phyloP scores from a whole-genome alignment of 2,888 invertebrate species.

The Volucella inflata region DNA sequence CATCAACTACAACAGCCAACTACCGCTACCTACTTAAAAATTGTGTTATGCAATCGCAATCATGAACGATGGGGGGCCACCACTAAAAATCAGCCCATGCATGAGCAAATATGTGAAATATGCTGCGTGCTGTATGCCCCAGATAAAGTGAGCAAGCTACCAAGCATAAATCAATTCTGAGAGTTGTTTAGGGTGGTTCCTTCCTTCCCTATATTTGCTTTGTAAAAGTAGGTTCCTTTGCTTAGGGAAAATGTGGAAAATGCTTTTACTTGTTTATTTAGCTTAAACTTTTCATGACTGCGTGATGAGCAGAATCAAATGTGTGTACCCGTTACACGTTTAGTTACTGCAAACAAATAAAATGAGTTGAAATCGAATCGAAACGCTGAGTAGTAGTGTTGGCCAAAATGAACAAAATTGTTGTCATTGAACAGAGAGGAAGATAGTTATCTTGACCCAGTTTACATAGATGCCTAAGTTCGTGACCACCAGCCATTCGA shows the following conservation, averaged over 20 bases:
- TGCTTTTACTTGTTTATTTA: background rate
- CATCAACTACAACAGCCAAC: conserved; percentile 19
- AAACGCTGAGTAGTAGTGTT: background rate
- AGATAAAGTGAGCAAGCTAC: conserved; percentile 54
- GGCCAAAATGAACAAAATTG: background rate
- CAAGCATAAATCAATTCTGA: conserved; percentile 65
- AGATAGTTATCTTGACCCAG: conserved; percentile 32
- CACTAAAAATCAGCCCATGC: conserved; percentile 32
- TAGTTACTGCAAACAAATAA: conserved; percentile 11
- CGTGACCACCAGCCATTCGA: background rate
- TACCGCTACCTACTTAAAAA: conserved; percentile 42
- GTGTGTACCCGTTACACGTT: background rate
- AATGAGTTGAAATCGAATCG: conserved; percentile 12
- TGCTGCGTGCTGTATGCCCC: conserved; percentile 62
- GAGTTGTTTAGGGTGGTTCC: conserved; percentile 15
- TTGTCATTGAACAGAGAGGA: conserved; percentile 8
- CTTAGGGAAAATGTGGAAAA: background rate
- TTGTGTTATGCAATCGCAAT: conserved; percentile 63
- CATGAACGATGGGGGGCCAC: conserved; percentile 12
- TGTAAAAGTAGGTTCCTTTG: conserved; percentile 1
- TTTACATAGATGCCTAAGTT: conserved; percentile 23
- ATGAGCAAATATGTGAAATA: conserved; percentile 60
- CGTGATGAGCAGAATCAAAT: background rate
- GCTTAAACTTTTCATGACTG: conserved; percentile 6
- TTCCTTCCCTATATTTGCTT: background rate